Evolutionary conservation across 2,113 vertebrate genomes (phyloP).

Genomic region (Alosa alosa): DNA sequence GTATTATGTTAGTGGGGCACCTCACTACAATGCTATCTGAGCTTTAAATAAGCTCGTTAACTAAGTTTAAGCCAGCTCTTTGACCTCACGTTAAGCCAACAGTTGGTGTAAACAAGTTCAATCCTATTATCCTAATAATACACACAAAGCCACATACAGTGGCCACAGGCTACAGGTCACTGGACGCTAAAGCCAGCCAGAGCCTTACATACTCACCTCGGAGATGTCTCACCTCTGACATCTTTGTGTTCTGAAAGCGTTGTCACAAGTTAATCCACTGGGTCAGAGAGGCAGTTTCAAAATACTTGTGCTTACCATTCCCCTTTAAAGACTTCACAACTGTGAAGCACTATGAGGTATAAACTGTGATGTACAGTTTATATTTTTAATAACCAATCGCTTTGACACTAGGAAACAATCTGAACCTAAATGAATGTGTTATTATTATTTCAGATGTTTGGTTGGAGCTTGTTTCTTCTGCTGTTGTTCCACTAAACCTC

Average conservation of each 20-base stretch:
- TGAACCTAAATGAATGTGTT: background rate
- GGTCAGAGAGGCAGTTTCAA: background rate
- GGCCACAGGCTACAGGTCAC: slow-evolving; percentile 19
- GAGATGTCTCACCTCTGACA: slow-evolving; percentile 38
- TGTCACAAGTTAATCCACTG: slow-evolving; percentile 30
- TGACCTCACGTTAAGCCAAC: slow-evolving; percentile 56
- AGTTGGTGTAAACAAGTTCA: slow-evolving; percentile 61
- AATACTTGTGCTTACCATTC: background rate
- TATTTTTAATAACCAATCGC: background rate
- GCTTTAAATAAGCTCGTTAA: slow-evolving; percentile 54
- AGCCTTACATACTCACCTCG: slow-evolving; percentile 45
- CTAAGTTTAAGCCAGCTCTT: slow-evolving; percentile 55
- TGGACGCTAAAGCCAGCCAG: slow-evolving; percentile 37
- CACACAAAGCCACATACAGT: slow-evolving; percentile 43
- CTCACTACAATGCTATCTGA: slow-evolving; percentile 47
- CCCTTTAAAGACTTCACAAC: background rate
- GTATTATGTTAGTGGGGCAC: background rate
- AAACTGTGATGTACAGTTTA: background rate
- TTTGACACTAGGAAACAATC: background rate
- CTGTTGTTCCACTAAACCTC: slow-evolving; percentile 10
- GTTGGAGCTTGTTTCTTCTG: slow-evolving; percentile 15
- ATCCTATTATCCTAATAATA: slow-evolving; percentile 63
- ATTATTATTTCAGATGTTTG: slow-evolving; percentile 19
- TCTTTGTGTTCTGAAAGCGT: slow-evolving; percentile 32
- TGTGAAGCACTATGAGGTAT: background rate